phyloP scores from a whole-genome alignment of 1,140 invertebrate species.

The Platyura marginata region DNA sequence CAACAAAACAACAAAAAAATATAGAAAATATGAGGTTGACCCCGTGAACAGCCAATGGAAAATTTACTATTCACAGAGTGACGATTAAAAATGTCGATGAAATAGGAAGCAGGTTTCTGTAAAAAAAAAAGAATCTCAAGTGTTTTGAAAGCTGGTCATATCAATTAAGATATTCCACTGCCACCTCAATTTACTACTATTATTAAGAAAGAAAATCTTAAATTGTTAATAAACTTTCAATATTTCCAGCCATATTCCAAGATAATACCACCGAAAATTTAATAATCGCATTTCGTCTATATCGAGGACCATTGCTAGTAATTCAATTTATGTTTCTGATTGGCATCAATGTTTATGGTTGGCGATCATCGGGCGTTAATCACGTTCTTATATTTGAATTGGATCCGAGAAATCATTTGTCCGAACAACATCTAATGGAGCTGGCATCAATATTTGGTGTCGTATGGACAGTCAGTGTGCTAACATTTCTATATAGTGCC shows the following conservation, averaged over 20 bases:
- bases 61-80: too few relatives aligned
- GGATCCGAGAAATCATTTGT: slow-evolving; percentile 90
- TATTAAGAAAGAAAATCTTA: too few relatives aligned
- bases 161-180: too few relatives aligned
- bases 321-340: slow-evolving; percentile 91
- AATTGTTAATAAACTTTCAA: too few relatives aligned
- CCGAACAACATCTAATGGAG: slow-evolving; percentile 95
- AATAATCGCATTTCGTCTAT: slow-evolving; percentile 66
- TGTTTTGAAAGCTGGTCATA: too few relatives aligned
- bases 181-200: too few relatives aligned
- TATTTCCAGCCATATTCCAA: slow-evolving; percentile 48
- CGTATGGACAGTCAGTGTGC: slow-evolving; percentile 75
- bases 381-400: slow-evolving; percentile 98
- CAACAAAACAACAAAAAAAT: too few relatives aligned
- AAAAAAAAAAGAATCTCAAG: too few relatives aligned
- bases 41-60: too few relatives aligned
- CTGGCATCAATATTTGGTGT: slow-evolving; percentile 88
- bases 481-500: slow-evolving; percentile 68
- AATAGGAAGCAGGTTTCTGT: too few relatives aligned
- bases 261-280: slow-evolving; percentile 49
- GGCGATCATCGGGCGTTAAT: slow-evolving; percentile 95
- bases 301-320: slow-evolving; percentile 81
- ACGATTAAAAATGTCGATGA: too few relatives aligned
- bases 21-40: too few relatives aligned
- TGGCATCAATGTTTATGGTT: slow-evolving; percentile 96